Percentiles rank a stretch among this genome's conserved stretches.
Conservation (phyloP, 2,888 invertebrate species). For the Nesidiocoris tenuis region DNA sequence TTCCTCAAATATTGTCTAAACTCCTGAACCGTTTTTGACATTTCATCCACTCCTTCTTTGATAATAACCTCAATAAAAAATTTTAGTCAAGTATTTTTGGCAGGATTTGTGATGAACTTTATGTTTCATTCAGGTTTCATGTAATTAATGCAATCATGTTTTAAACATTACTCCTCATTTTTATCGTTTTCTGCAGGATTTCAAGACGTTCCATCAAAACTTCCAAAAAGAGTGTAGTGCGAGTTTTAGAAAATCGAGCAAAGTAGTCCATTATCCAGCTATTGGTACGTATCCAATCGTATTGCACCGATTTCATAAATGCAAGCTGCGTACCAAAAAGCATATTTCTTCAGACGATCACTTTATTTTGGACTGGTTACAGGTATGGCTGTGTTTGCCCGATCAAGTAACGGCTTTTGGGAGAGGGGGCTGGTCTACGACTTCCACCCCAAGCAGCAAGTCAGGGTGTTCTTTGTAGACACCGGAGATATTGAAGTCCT, state of each 20-base stretch:
- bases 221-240: constrained; percentile 3
- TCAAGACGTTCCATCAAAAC: background rate
- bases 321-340: no score
- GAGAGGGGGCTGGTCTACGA: constrained; percentile 62
- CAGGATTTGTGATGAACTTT: no score
- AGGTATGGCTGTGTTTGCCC: constrained; percentile 62
- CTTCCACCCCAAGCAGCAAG: constrained; percentile 56
- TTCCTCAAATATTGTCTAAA: no score
- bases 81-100: no score
- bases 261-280: constrained; percentile 20
- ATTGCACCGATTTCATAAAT: no score
- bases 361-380: constrained; percentile 48
- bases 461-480: constrained; percentile 65
- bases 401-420: constrained; percentile 57
- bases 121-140: no score
- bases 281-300: constrained; percentile 24
- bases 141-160: no score
- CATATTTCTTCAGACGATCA: constrained; percentile 45
- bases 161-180: no score
- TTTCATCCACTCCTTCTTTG: no score
- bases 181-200: no score
- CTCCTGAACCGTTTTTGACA: no score
- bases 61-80: no score
- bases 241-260: background rate
- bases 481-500: constrained; percentile 60